A percentile compares a stretch with the other conserved stretches of the same genome.
Evolutionary conservation across 2,888 invertebrate species (phyloP).

Genomic region (Deilephila porcellus): DNA sequence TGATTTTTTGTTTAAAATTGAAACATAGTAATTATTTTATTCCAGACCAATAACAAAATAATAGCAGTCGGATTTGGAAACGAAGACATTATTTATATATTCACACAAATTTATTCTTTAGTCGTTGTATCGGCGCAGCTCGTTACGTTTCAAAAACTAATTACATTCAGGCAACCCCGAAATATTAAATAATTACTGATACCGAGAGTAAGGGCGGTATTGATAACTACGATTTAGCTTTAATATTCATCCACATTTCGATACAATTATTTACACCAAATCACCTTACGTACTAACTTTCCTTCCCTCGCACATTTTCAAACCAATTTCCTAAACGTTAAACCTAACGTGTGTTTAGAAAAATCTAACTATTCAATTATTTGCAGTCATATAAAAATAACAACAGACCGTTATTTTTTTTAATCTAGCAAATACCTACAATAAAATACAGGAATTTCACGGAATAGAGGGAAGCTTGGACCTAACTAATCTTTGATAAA

Average conservation of each 20-base stretch:
- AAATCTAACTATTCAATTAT: conserved; percentile 78
- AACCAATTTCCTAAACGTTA: conserved; percentile 46
- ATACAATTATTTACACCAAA: conserved; percentile 28
- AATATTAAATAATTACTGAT: conserved; percentile 11
- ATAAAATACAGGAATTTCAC: conserved; percentile 72
- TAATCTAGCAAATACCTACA: conserved; percentile 77
- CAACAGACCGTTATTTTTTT: conserved; percentile 74
- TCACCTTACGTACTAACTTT: conserved; percentile 35
- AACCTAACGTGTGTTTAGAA: conserved; percentile 76
- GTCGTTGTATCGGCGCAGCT: conserved; percentile 79
- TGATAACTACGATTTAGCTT: conserved; percentile 13
- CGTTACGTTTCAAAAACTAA: conserved; percentile 59
- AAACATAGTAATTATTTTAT: no score
- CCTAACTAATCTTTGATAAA: conserved; percentile 69
- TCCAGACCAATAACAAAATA: not conserved
- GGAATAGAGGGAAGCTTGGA: conserved; percentile 75
- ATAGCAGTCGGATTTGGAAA: not conserved
- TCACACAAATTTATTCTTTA: conserved; percentile 49
- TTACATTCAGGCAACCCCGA: conserved; percentile 20
- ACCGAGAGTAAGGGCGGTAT: conserved; percentile 12
- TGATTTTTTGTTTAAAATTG: not conserved
- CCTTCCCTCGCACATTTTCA: conserved; percentile 45
- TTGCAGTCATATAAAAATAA: conserved; percentile 84
- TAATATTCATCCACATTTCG: conserved; percentile 11
- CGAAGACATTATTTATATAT: conserved; percentile 24